These are phyloP conservation scores for Eidolon dupreanum DNA, from an alignment of 2,797 vertebrate genomes.

Conservation along the genomic window DNA sequence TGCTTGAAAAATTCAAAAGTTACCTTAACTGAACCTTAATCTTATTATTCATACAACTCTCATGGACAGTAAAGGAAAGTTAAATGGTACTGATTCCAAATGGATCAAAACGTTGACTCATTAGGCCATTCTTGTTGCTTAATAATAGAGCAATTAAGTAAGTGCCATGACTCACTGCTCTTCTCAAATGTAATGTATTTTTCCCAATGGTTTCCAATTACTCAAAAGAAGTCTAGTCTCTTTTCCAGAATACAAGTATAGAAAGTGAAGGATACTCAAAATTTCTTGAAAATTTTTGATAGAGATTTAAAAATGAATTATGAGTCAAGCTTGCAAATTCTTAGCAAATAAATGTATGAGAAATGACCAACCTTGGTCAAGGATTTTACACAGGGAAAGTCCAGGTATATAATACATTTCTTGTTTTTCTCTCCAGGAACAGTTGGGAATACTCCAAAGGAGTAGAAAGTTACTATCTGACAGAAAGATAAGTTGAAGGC, in stretches of 20 bases:
- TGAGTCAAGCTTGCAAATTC: background rate
- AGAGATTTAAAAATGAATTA: background rate
- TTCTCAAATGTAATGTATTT: background rate
- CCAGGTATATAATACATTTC: background rate
- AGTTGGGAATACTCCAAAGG: background rate
- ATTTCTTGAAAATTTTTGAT: background rate
- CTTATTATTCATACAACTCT: background rate
- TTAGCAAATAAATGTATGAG: background rate
- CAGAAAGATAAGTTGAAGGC: constrained; percentile 59
- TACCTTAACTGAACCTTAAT: background rate
- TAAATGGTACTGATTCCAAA: background rate
- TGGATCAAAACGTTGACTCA: background rate
- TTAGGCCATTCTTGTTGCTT: constrained; percentile 12
- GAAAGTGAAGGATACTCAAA: background rate
- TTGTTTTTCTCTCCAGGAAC: constrained; percentile 10
- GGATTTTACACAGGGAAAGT: background rate
- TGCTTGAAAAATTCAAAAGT: background rate
- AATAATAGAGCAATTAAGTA: background rate
- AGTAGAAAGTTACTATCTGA: constrained; percentile 37
- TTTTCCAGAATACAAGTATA: background rate
- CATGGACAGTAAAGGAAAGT: background rate
- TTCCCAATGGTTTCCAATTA: background rate
- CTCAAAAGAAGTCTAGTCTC: background rate
- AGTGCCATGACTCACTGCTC: background rate
- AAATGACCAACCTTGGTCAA: background rate